Conservation (phyloP, 2,113 vertebrate genomes). For the Electrona antarctica region DNA sequence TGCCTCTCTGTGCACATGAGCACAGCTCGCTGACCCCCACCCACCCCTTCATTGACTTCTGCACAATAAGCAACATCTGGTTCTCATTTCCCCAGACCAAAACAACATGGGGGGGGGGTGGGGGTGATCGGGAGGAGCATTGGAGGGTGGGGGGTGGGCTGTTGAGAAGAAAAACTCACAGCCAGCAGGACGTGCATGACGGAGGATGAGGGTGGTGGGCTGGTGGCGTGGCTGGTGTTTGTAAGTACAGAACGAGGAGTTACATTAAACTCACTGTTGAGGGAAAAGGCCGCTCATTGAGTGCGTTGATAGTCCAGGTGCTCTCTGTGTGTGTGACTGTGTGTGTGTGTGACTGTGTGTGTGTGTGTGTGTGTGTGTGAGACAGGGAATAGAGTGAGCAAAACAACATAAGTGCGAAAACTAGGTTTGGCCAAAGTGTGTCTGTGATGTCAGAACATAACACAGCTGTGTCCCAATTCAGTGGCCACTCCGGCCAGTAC, state of each 20-base stretch:
- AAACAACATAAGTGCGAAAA: background rate
- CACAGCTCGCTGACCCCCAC: conserved; percentile 22
- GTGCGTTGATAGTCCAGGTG: too few relatives aligned
- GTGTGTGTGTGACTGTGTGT: background rate
- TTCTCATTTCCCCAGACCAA: conserved; percentile 79
- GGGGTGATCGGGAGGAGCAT: conserved; percentile 25
- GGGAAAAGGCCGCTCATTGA: too few relatives aligned
- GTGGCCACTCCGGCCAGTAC: too few relatives aligned
- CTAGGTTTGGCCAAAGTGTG: too few relatives aligned
- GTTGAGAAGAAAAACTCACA: conserved; percentile 32
- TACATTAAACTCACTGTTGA: too few relatives aligned
- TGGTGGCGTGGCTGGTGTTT: too few relatives aligned
- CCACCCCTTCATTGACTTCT: conserved; percentile 49
- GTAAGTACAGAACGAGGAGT: background rate
- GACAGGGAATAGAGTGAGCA: conserved; percentile 21
- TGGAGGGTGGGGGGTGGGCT: conserved; percentile 19
- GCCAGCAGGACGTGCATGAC: conserved; percentile 37
- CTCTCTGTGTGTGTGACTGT: too few relatives aligned
- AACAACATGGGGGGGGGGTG: conserved; percentile 69
- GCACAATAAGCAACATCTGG: conserved; percentile 83
- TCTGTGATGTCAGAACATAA: background rate
- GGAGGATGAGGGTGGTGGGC: background rate
- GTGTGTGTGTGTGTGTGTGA: conserved; percentile 6
- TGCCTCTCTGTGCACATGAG: conserved; percentile 19
- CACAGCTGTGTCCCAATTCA: background rate